Percentiles rank a stretch among this genome's conserved stretches.
Evolutionary conservation across 2,113 vertebrate species (phyloP).

Genomic region (Psittacus erithacus): DNA sequence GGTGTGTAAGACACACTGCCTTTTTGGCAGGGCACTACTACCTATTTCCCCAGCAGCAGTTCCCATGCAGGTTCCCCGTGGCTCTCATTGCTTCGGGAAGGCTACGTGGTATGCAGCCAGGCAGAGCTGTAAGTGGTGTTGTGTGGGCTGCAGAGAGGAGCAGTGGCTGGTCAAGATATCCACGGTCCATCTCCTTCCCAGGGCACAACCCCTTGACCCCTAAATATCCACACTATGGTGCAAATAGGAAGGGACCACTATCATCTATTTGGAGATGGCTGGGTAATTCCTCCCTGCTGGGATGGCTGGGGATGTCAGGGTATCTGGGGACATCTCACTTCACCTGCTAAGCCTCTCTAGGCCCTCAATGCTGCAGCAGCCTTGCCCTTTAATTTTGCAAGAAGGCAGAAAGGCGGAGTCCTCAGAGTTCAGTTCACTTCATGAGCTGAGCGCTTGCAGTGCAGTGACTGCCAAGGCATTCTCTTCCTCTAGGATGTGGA

Average conservation of each 20-base stretch:
- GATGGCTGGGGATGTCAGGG: background rate
- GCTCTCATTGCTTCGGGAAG: background rate
- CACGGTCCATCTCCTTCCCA: background rate
- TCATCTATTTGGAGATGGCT: background rate
- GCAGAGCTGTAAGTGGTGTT: background rate
- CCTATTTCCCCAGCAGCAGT: background rate
- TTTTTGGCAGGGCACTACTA: background rate
- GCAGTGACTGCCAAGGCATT: constrained; percentile 23
- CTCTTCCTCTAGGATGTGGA: constrained; percentile 30
- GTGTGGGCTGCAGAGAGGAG: background rate
- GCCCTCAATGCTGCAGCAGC: background rate
- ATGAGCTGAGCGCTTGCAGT: background rate
- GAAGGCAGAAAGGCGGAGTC: background rate
- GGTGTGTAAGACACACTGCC: fast-evolving
- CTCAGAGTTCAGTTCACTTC: background rate
- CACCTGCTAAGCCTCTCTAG: background rate
- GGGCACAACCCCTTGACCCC: fast-evolving
- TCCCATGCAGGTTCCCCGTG: fast-evolving
- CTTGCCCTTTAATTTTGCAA: background rate
- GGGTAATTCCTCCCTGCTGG: background rate
- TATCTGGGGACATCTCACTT: background rate
- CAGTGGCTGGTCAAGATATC: fast-evolving
- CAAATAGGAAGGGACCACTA: background rate
- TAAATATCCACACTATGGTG: background rate
- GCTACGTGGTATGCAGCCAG: fast-evolving